Evolutionary conservation across 2,113 vertebrate genomes (phyloP).

Genomic region (Equus quagga): DNA sequence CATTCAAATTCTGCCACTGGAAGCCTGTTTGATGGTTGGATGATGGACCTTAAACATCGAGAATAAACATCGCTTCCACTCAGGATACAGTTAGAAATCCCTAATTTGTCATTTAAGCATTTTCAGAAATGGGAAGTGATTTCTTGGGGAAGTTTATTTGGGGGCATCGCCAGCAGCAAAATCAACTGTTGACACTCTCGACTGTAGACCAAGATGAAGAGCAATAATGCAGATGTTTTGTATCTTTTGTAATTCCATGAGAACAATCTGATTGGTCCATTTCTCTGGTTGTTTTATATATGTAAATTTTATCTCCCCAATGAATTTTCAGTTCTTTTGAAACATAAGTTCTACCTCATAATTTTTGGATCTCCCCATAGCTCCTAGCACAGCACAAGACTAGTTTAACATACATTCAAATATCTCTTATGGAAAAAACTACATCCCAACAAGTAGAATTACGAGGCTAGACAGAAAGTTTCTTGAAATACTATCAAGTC

Average conservation of each 20-base stretch:
- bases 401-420: neutral
- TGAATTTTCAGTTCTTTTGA: slow-evolving; percentile 12
- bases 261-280: neutral
- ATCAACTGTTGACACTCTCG: neutral
- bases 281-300: neutral
- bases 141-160: neutral
- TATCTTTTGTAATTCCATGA: neutral
- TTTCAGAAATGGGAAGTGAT: slow-evolving; percentile 7
- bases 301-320: neutral
- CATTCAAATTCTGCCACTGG: neutral
- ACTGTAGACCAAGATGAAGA: neutral
- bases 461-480: neutral
- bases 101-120: neutral
- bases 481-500: neutral
- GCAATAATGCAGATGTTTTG: neutral
- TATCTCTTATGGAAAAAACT: neutral
- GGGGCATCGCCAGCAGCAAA: neutral
- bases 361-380: neutral
- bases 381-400: neutral
- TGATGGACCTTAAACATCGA: neutral
- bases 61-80: neutral
- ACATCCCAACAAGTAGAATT: slow-evolving; percentile 13
- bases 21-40: neutral
- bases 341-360: neutral
- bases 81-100: neutral